Evolutionary conservation across 30 jellyfish, hydroid and myxozoan genomes (phyloP).

Genomic region (Mastigias papua): DNA sequence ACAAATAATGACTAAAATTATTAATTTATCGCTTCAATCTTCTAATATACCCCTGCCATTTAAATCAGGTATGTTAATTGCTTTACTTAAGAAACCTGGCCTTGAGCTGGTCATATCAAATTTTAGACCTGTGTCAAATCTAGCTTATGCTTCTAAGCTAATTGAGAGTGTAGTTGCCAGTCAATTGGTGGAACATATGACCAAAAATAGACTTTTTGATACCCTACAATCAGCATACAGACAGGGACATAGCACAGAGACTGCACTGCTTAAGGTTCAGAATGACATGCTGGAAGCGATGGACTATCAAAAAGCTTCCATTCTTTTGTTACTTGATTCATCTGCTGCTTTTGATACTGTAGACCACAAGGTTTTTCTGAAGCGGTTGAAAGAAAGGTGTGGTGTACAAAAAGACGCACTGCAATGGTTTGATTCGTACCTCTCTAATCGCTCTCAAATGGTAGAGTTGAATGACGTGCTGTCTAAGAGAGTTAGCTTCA

Average conservation of each 20-base stretch:
- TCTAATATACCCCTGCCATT: slow-evolving; percentile 30
- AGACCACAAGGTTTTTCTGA: slow-evolving; percentile 54
- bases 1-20: slow-evolving; percentile 19
- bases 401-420: slow-evolving; percentile 56
- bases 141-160: slow-evolving; percentile 61
- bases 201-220: slow-evolving; percentile 37
- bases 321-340: slow-evolving; percentile 54
- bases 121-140: slow-evolving; percentile 68
- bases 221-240: slow-evolving; percentile 61
- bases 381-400: slow-evolving; percentile 50
- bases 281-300: slow-evolving; percentile 50
- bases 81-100: slow-evolving; percentile 51
- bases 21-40: slow-evolving; percentile 28
- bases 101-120: slow-evolving; percentile 53
- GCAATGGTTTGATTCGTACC: slow-evolving; percentile 69
- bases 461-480: too few species aligned
- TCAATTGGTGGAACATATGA: slow-evolving; percentile 58
- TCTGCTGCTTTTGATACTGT: slow-evolving; percentile 70
- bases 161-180: slow-evolving; percentile 60
- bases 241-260: slow-evolving; percentile 70
- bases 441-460: too few species aligned
- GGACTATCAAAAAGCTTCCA: slow-evolving; percentile 49
- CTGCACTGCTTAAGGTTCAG: slow-evolving; percentile 52
- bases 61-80: slow-evolving; percentile 21
- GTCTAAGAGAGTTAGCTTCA: too few species aligned